These are phyloP conservation scores for Imbricaverruca yamaguchii DNA, from an alignment of 2,888 invertebrate species.

Conservation along the genomic window DNA sequence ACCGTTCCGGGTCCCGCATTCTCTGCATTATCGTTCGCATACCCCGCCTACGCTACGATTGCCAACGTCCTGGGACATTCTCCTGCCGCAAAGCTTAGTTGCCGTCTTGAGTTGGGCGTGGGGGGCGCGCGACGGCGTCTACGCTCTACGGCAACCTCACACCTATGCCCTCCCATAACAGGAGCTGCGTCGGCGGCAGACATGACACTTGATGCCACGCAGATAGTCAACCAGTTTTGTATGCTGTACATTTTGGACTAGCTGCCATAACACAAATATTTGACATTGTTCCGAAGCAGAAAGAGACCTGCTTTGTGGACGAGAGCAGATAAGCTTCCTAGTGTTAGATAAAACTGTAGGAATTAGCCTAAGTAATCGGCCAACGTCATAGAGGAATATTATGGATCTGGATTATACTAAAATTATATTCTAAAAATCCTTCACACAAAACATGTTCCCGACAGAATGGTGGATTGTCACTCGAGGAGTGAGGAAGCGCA, in stretches of 20 bases:
- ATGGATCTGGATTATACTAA: background rate
- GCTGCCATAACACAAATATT: too few relatives aligned
- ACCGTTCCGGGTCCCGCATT: background rate
- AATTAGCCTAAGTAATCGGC: too few relatives aligned
- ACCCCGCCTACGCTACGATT: background rate
- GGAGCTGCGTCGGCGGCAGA: background rate
- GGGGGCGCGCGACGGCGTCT: background rate
- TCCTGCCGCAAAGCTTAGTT: background rate
- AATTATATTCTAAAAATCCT: background rate
- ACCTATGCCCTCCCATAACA: background rate
- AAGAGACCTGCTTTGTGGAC: too few relatives aligned
- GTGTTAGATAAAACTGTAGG: too few relatives aligned
- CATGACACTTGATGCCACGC: constrained; percentile 12
- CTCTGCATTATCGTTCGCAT: constrained; percentile 17
- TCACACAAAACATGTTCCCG: background rate
- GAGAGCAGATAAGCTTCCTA: too few relatives aligned
- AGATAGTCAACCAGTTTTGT: background rate
- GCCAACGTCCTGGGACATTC: background rate
- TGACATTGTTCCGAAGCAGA: too few relatives aligned
- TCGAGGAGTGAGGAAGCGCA: background rate
- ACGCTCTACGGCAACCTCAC: background rate
- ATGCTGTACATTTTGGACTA: too few relatives aligned
- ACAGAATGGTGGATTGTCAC: constrained; percentile 19
- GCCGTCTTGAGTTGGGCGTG: background rate
- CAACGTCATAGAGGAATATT: background rate